phyloP scores from a whole-genome alignment of 2,797 vertebrate species.

The Naso thynnoides region DNA sequence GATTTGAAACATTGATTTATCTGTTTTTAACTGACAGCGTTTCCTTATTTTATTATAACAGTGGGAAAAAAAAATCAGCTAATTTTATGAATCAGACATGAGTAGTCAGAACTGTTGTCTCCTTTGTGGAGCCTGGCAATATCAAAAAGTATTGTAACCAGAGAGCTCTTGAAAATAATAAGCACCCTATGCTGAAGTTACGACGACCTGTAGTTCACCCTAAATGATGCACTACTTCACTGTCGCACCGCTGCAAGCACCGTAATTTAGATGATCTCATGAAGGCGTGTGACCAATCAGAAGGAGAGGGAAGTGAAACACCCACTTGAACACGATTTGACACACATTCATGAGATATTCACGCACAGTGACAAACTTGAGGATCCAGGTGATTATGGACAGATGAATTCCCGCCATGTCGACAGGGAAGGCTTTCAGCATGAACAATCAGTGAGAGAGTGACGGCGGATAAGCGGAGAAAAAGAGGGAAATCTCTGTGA shows the following conservation, averaged over 20 bases:
- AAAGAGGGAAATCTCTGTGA: constrained; percentile 11
- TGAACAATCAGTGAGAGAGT: constrained; percentile 23
- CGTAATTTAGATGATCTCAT: not conserved
- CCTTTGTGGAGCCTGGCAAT: not conserved
- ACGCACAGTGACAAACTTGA: not conserved
- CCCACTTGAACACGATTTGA: constrained; percentile 22
- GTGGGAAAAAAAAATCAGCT: not conserved
- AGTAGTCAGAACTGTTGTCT: not conserved
- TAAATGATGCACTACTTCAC: too few species aligned
- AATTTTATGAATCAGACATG: not conserved
- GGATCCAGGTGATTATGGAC: constrained; percentile 26
- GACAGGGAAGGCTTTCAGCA: constrained; percentile 34
- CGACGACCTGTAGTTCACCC: not conserved
- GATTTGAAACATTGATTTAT: constrained; percentile 2
- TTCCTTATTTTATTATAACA: not conserved
- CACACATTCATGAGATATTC: not conserved
- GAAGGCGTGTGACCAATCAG: constrained; percentile 1
- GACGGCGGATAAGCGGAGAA: constrained; percentile 19
- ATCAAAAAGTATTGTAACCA: not conserved
- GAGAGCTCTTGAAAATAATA: not conserved
- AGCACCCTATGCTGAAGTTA: not conserved
- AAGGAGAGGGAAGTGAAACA: not conserved
- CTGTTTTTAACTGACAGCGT: not conserved
- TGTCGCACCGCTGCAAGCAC: not conserved
- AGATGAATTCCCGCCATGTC: constrained; percentile 21